A percentile compares a stretch with the other conserved stretches of the same genome.
These are phyloP conservation scores for Eublepharis macularius DNA, from an alignment of 2,113 vertebrate species.

Conservation along the genomic window DNA sequence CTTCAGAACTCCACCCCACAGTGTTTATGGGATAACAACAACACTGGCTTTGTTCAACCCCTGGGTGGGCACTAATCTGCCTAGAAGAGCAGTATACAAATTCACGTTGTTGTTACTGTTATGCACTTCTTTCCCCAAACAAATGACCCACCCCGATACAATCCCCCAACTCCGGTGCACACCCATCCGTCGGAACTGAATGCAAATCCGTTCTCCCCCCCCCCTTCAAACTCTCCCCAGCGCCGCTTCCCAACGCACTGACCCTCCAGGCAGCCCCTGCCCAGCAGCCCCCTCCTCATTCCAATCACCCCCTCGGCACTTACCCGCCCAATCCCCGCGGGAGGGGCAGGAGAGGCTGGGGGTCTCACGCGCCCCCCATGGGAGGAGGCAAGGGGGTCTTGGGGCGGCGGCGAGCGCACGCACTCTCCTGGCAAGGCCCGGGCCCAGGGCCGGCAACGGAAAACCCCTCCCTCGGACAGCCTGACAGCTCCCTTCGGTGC, in stretches of 20 bases:
- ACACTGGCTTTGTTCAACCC: no score
- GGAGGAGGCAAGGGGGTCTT: not conserved
- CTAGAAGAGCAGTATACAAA: no score
- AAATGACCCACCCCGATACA: not conserved
- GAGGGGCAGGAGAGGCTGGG: not conserved
- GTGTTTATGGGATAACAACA: no score
- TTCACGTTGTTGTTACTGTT: no score
- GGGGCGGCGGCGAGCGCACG: not conserved
- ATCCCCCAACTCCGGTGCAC: not conserved
- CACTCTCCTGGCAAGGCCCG: not conserved
- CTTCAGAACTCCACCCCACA: not conserved
- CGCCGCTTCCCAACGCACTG: not conserved
- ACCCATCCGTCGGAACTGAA: no score
- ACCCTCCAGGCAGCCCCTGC: not conserved
- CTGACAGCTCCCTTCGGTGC: constrained; percentile 18
- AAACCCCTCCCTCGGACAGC: not conserved
- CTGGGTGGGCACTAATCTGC: no score
- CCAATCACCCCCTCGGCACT: not conserved
- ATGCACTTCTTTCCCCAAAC: not conserved
- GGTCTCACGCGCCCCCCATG: not conserved
- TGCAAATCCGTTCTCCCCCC: not conserved
- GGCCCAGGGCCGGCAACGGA: constrained; percentile 9
- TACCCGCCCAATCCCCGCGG: not conserved
- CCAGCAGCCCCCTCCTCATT: no score
- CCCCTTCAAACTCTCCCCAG: not conserved